phyloP scores from a whole-genome alignment of 37 sponge, comb jelly and placozoan species.

The Cladorhizidae sp. region DNA sequence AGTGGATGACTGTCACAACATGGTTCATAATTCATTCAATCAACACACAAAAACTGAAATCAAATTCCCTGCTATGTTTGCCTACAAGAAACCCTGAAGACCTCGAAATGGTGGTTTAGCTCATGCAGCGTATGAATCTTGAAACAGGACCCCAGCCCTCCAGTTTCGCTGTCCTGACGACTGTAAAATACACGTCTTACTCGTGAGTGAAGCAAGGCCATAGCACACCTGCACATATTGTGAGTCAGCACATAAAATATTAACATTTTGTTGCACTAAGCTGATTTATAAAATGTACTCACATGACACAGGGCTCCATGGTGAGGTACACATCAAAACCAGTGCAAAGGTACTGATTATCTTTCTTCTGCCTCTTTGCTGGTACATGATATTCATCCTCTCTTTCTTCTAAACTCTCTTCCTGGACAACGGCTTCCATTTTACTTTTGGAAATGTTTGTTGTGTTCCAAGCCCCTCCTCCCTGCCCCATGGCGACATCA shows the following conservation, averaged over 20 bases:
- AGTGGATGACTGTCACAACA: no score
- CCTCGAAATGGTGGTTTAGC: slow-evolving; percentile 97
- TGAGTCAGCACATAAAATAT: background rate
- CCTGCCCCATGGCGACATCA: slow-evolving; percentile 72
- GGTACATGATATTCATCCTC: slow-evolving; percentile 3
- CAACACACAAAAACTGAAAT: no score
- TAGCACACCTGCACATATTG: slow-evolving; percentile 78
- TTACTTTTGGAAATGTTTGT: background rate
- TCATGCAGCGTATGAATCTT: slow-evolving; percentile 79
- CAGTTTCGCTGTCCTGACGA: slow-evolving; percentile 25
- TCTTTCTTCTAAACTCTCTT: background rate
- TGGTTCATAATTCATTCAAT: no score
- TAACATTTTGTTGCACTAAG: background rate
- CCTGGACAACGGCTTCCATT: background rate
- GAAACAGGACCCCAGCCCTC: slow-evolving; percentile 75
- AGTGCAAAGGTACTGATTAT: slow-evolving; percentile 85
- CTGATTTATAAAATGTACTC: slow-evolving; percentile 13
- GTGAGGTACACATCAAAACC: slow-evolving; percentile 86
- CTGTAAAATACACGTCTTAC: slow-evolving; percentile 88
- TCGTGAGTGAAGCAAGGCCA: slow-evolving; percentile 97
- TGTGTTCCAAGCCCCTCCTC: slow-evolving; percentile 68
- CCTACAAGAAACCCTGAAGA: slow-evolving; percentile 53
- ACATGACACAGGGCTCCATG: slow-evolving; percentile 96
- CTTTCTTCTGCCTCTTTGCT: slow-evolving; percentile 44
- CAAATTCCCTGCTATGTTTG: no score